Evolutionary conservation across 2,888 invertebrate genomes (phyloP).

Genomic region (Ypsolopha scabrella): DNA sequence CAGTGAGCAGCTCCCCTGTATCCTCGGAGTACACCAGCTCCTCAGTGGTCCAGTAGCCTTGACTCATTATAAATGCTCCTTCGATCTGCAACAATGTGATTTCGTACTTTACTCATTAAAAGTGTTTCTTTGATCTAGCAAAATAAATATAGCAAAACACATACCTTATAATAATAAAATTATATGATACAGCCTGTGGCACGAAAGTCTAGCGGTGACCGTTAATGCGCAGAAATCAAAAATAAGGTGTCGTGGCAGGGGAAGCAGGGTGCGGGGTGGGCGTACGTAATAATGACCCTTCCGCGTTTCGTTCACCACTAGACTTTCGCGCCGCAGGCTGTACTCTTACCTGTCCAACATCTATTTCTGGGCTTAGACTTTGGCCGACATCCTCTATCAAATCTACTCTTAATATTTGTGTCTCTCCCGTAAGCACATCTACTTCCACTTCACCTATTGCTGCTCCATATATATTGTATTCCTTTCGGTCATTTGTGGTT

Average conservation of each 20-base stretch:
- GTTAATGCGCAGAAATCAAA: too few species aligned
- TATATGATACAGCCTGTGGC: background rate
- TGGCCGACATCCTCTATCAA: constrained; percentile 69
- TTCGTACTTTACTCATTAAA: background rate
- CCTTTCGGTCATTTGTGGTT: constrained; percentile 18
- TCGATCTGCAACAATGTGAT: constrained; percentile 26
- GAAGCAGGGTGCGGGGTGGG: too few species aligned
- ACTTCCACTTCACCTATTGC: constrained; percentile 71
- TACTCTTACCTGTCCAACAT: constrained; percentile 61
- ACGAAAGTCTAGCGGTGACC: too few species aligned
- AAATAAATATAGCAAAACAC: background rate
- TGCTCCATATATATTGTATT: constrained; percentile 62
- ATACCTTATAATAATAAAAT: too few species aligned
- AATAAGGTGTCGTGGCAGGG: too few species aligned
- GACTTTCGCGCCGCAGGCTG: too few species aligned
- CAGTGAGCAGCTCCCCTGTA: constrained; percentile 66
- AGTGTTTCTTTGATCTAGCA: background rate
- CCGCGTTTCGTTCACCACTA: too few species aligned
- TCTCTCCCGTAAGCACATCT: constrained; percentile 74
- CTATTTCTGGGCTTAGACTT: constrained; percentile 67
- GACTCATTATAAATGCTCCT: constrained; percentile 71
- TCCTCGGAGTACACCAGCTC: constrained; percentile 59
- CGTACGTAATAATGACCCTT: too few species aligned
- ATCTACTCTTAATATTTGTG: constrained; percentile 62
- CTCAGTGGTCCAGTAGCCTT: constrained; percentile 72